Conservation (phyloP, 2,888 invertebrate species). For the Agonopterix alstromeriana region DNA sequence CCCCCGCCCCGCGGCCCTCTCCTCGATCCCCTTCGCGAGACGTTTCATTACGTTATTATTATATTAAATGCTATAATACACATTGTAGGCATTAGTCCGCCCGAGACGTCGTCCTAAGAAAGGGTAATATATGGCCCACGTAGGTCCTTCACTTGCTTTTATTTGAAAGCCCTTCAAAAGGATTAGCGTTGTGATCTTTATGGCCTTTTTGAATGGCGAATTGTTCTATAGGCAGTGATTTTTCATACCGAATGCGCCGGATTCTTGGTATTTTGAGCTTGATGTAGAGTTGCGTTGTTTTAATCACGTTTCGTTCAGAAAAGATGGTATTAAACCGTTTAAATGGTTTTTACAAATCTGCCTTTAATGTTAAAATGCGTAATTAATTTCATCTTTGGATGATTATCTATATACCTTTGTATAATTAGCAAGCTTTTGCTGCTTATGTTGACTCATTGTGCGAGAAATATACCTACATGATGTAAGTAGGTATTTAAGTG, state of each 20-base stretch:
- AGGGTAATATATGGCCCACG: constrained; percentile 53
- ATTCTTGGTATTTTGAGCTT: constrained; percentile 29
- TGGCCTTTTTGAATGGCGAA: constrained; percentile 48
- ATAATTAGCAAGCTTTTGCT: no score
- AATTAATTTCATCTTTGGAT: no score
- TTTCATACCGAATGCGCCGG: constrained; percentile 22
- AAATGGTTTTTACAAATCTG: no score
- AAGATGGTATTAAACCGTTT: constrained; percentile 1
- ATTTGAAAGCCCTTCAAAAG: constrained; percentile 26
- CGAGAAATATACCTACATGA: no score
- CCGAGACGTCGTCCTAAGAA: constrained; percentile 52
- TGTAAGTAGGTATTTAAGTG: no score
- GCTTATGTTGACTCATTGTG: no score
- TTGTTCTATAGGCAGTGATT: constrained; percentile 41
- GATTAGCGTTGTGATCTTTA: constrained; percentile 54
- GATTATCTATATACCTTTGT: no score
- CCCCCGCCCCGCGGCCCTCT: constrained; percentile 24
- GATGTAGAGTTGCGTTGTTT: constrained; percentile 18
- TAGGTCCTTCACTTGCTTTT: constrained; percentile 38
- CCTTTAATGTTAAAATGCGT: no score
- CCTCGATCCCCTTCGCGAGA: constrained; percentile 43
- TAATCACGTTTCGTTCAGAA: constrained; percentile 25
- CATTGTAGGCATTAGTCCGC: constrained; percentile 71
- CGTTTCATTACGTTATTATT: constrained; percentile 77
- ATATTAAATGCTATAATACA: constrained; percentile 76